These are phyloP conservation scores for Eupithecia centaureata DNA, from an alignment of 2,888 invertebrate species.

Conservation along the genomic window DNA sequence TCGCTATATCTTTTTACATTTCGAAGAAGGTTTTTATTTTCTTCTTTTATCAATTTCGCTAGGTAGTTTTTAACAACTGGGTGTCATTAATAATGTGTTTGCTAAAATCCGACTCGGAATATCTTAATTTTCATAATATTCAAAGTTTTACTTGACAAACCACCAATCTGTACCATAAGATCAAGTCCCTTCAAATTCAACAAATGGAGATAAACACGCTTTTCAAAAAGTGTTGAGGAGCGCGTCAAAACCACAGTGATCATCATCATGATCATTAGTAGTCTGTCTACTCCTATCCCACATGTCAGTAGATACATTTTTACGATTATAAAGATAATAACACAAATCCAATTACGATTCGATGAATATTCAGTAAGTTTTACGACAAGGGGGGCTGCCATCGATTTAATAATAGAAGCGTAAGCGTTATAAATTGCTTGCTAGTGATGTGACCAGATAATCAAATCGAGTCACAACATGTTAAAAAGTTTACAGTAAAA, in stretches of 20 bases:
- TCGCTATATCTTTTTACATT: too few relatives aligned
- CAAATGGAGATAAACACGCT: too few relatives aligned
- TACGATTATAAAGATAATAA: constrained; percentile 58
- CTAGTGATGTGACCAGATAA: constrained; percentile 13
- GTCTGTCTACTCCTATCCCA: background rate
- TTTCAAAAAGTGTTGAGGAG: background rate
- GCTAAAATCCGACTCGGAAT: too few relatives aligned
- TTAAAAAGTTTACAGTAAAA: too few relatives aligned
- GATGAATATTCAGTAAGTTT: constrained; percentile 67
- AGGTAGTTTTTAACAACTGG: too few relatives aligned
- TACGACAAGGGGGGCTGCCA: constrained; percentile 49
- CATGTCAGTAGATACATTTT: constrained; percentile 46
- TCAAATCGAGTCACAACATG: background rate
- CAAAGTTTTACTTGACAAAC: too few relatives aligned
- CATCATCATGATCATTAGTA: background rate
- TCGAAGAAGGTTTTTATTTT: too few relatives aligned
- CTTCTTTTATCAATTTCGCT: too few relatives aligned
- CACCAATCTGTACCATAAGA: too few relatives aligned
- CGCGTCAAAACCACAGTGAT: background rate
- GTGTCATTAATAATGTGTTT: too few relatives aligned
- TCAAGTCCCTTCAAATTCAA: too few relatives aligned
- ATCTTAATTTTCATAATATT: too few relatives aligned
- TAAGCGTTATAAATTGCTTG: constrained; percentile 13
- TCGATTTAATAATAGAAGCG: constrained; percentile 49
- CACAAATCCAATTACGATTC: constrained; percentile 63